Base-by-base conservation (phyloP, 2,888 invertebrate species). In the Leptopilina drosophilae region DNA sequence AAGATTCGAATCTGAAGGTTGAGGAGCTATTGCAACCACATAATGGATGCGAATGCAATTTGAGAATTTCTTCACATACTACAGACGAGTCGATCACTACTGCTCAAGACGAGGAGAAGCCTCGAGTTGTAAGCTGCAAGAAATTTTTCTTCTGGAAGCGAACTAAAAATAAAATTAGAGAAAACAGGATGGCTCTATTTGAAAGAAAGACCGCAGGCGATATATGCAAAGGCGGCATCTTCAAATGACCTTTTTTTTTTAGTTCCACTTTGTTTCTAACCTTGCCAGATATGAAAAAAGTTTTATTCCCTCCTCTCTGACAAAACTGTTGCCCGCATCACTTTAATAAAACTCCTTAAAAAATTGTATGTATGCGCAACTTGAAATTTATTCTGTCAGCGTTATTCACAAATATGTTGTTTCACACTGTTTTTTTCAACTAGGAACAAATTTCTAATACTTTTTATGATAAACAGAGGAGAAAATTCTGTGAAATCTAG, bases 141-240 rank as follows among this genome's bases (percentile, higher is more conserved):
- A 56, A 56, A 73, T 53, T 33, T 73, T 73, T 40, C 14, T 73
- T 56, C 56, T 73, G 56, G 73, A 26, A 56, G 56, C 8, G 56
- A 15, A 73, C 26, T 56, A 73, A 73, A 73, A 73, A 73, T 73
- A 73, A 73, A 56, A 73, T 73, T 73, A 73, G 73, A 56, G 53
- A 56, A 73, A 73, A 56, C n/a, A 73, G 53, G 33, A 33, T 33
- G 56, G n/a, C 20, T 40, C n/a, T n/a, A 33, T 73, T 26, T 33
- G n/a, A 33, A 26, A 56, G 56, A 73, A 73, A 73, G 73, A 73
- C 73, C 15, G 56, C 56, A 56, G 56, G 56, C 33, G 56, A 73
- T 40, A 56, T 33, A 73, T 73, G 33, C 56, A 11, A 33, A 73
- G 56, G 40, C 73, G 56, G n/a, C 56, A 56, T 73, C 56, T 73